Evolutionary conservation across 2,113 vertebrate species (phyloP).

Genomic region (Vulpes ferrilata): DNA sequence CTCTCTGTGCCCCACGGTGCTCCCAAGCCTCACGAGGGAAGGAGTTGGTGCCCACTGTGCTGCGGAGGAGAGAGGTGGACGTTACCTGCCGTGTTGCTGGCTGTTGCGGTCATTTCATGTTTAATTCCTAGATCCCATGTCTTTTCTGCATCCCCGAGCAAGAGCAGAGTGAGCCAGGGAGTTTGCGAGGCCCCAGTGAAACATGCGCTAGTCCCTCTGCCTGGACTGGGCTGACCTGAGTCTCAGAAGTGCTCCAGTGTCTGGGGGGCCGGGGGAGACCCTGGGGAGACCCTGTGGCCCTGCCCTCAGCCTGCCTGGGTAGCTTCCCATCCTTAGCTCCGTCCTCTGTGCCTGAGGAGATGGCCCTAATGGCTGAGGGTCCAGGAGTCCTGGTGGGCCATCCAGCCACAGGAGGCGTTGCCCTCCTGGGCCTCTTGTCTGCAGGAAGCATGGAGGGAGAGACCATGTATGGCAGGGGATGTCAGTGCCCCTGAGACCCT

Average conservation of each 20-base stretch:
- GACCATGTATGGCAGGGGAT: not conserved
- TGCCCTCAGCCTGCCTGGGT: not conserved
- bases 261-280: rapidly evolving
- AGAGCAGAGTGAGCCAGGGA: no score
- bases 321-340: no score
- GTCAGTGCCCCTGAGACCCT: no score
- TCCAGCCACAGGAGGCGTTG: not conserved
- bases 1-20: not conserved
- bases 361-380: not conserved
- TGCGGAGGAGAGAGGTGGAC: not conserved
- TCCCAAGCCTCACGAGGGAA: rapidly evolving
- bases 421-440: not conserved
- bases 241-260: not conserved
- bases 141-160: no score
- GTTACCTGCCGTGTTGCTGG: rapidly evolving
- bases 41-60: no score
- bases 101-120: no score
- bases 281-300: not conserved
- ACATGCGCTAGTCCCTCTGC: no score
- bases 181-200: not conserved
- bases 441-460: not conserved
- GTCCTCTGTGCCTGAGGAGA: not conserved
- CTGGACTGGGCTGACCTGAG: not conserved
- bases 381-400: not conserved
- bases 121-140: rapidly evolving